A percentile compares a stretch with the other conserved stretches of the same genome.
These are phyloP conservation scores for Gari tellinella DNA, from an alignment of 2,888 invertebrate genomes.

Conservation along the genomic window DNA sequence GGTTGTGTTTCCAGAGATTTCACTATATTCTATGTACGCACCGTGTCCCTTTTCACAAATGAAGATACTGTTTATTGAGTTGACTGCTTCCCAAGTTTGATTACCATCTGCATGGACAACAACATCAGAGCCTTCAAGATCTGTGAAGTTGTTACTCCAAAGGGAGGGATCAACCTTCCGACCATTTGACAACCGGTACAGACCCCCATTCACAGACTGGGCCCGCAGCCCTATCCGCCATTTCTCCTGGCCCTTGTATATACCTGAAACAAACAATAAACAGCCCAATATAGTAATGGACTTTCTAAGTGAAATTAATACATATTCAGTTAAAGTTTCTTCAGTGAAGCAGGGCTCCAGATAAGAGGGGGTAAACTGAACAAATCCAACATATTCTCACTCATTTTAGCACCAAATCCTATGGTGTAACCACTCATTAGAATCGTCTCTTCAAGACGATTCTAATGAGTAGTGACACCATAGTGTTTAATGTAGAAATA, in stretches of 20 bases:
- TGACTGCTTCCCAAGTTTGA: conserved; percentile 7
- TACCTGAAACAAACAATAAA: conserved; percentile 38
- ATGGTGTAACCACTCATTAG: no score
- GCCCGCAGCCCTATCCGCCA: conserved; percentile 46
- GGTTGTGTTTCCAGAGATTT: no score
- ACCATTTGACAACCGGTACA: conserved; percentile 50
- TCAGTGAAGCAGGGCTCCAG: no score
- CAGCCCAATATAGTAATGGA: no score
- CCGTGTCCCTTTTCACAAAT: conserved; percentile 53
- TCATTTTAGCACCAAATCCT: no score
- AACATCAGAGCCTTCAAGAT: conserved; percentile 17
- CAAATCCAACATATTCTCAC: no score
- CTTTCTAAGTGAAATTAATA: no score
- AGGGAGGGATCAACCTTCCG: not conserved
- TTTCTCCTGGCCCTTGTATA: conserved; percentile 23
- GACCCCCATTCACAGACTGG: conserved; percentile 26
- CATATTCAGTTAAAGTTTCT: no score
- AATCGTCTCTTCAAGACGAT: no score
- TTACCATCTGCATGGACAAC: conserved; percentile 10
- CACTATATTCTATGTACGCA: conserved; percentile 7
- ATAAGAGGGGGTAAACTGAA: no score
- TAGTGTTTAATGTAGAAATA: no score
- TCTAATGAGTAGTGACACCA: no score
- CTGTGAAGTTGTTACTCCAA: conserved; percentile 21
- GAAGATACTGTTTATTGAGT: conserved; percentile 8